phyloP scores from a whole-genome alignment of 1,140 invertebrate genomes.

The Heliconius nattereri region DNA sequence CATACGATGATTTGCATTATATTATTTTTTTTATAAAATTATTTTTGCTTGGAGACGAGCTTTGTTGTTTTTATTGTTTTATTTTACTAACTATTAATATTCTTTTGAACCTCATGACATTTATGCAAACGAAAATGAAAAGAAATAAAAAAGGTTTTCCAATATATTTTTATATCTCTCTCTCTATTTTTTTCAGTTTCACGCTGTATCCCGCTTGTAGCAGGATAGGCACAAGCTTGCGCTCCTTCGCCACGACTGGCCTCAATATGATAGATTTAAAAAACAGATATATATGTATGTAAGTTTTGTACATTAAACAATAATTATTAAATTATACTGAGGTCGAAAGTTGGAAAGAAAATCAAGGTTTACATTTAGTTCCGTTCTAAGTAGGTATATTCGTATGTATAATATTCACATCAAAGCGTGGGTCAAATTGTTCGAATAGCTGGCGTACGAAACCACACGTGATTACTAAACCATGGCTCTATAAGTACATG shows the following conservation, averaged over 20 bases:
- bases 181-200: too few species aligned
- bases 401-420: not conserved
- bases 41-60: too few species aligned
- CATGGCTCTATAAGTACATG: slow-evolving; percentile 14
- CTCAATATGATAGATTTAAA: not conserved
- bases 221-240: too few species aligned
- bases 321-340: not conserved
- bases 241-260: too few species aligned
- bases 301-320: not conserved
- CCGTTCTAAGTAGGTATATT: not conserved
- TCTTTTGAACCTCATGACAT: not conserved
- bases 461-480: slow-evolving; percentile 10
- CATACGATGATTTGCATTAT: not conserved
- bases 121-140: not conserved
- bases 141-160: too few species aligned
- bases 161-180: too few species aligned
- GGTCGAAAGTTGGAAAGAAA: not conserved
- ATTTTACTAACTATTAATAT: too few species aligned
- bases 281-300: not conserved
- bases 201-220: too few species aligned
- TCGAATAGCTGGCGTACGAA: slow-evolving; percentile 1
- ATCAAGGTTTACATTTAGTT: not conserved
- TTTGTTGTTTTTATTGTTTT: too few species aligned
- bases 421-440: slow-evolving; percentile 1
- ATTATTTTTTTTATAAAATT: too few species aligned